Evolutionary conservation across 2,888 invertebrate genomes (phyloP).

Genomic region (Caenorhabditis angaria): DNA sequence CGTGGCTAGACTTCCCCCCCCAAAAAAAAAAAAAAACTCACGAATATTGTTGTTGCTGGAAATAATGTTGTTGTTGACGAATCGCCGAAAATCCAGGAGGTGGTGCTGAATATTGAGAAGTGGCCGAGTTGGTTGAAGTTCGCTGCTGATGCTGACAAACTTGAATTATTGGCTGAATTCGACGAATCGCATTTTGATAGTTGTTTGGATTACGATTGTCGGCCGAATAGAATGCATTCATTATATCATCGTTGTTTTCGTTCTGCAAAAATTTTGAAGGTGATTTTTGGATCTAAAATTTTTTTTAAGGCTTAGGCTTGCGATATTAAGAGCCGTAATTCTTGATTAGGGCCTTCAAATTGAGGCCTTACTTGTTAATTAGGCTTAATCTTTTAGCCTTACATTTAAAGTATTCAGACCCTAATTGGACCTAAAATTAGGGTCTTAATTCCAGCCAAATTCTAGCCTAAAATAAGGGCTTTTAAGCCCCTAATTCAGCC

Average conservation of each 20-base stretch:
- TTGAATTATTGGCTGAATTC: not conserved
- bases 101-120: constrained; percentile 12
- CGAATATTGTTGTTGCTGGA: constrained; percentile 7
- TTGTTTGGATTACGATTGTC: not conserved
- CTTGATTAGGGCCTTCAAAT: too few species aligned
- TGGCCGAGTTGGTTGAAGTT: constrained; percentile 14
- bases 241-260: not conserved
- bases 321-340: too few species aligned
- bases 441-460: too few species aligned
- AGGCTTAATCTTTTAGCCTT: too few species aligned
- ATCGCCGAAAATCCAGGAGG: constrained; percentile 22
- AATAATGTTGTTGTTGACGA: constrained; percentile 14
- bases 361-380: too few species aligned
- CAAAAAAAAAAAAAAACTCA: not conserved
- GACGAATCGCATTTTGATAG: not conserved
- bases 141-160: not conserved
- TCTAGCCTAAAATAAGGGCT: too few species aligned
- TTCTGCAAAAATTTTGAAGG: not conserved
- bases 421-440: too few species aligned
- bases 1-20: too few species aligned
- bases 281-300: too few species aligned
- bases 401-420: too few species aligned
- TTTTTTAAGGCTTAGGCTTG: too few species aligned
- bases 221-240: not conserved
- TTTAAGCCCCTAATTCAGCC: too few species aligned